A percentile compares a stretch with the other conserved stretches of the same genome.
phyloP scores from a whole-genome alignment of 2,888 invertebrate genomes.

The Tetragonisca angustula region DNA sequence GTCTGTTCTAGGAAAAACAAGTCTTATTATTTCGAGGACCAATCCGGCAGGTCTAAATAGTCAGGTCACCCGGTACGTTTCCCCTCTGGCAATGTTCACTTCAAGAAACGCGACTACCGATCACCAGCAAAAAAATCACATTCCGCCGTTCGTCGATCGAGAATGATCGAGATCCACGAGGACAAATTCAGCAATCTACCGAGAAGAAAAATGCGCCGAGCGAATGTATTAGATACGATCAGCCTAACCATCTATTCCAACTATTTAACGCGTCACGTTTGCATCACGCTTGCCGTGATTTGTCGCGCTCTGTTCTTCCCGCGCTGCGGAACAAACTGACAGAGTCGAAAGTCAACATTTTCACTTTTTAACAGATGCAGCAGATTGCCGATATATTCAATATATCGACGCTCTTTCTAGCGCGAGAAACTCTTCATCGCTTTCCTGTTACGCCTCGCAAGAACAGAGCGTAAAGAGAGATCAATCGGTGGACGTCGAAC shows the following conservation, averaged over 20 bases:
- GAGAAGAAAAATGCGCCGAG: conserved; percentile 31
- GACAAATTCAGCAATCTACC: conserved; percentile 52
- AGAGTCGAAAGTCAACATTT: background rate
- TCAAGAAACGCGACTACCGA: conserved; percentile 52
- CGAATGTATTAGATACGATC: conserved; percentile 38
- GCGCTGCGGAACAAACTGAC: background rate
- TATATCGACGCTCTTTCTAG: background rate
- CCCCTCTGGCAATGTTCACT: conserved; percentile 46
- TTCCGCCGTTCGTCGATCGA: conserved; percentile 50
- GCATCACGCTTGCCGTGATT: conserved; percentile 5
- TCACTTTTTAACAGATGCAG: background rate
- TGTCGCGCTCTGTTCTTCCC: background rate
- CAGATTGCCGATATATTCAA: background rate
- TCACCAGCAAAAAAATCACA: conserved; percentile 51
- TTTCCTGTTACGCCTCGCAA: background rate
- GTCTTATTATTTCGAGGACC: conserved; percentile 28
- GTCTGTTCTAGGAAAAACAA: conserved; percentile 9
- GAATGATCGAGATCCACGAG: conserved; percentile 41
- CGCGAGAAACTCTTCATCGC: background rate
- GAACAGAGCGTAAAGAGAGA: background rate
- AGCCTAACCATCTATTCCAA: conserved; percentile 5
- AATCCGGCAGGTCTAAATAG: conserved; percentile 24
- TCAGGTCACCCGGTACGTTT: conserved; percentile 53
- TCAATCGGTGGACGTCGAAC: background rate
- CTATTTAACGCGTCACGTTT: background rate